Conservation (phyloP, 2,797 vertebrate species). For the Neostethus bicornis region DNA sequence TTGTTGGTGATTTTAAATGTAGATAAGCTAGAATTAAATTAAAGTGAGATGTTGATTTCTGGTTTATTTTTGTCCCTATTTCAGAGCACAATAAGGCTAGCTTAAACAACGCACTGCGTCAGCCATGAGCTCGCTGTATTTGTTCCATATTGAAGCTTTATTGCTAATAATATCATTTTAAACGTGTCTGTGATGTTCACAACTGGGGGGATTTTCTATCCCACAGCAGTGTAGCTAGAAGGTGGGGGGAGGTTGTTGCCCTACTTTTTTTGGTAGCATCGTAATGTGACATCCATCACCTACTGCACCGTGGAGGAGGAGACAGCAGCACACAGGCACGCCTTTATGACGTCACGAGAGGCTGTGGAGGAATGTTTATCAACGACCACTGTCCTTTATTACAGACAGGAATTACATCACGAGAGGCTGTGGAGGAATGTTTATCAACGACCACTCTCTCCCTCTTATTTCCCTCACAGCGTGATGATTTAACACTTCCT, state of each 20-base stretch:
- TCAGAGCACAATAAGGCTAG: constrained; percentile 27
- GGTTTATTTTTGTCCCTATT: constrained; percentile 33
- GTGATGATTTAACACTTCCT: constrained; percentile 10
- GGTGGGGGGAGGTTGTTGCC: constrained; percentile 66
- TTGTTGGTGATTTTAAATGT: constrained; percentile 27
- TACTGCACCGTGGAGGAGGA: constrained; percentile 50
- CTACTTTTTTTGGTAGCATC: constrained; percentile 77
- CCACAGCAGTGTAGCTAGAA: constrained; percentile 56
- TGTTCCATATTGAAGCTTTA: constrained; percentile 19
- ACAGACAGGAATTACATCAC: constrained; percentile 22
- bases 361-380: constrained; percentile 63
- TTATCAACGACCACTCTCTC: constrained; percentile 20
- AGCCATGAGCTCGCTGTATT: constrained; percentile 34
- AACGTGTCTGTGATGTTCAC: constrained; percentile 27
- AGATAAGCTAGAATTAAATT: constrained; percentile 27
- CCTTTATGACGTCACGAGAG: constrained; percentile 30
- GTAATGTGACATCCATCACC: constrained; percentile 79
- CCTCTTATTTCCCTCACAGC: constrained; percentile 1
- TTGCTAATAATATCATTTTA: constrained; percentile 20
- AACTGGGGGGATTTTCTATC: constrained; percentile 52
- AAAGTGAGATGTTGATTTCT: constrained; percentile 38
- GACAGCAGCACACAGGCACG: constrained; percentile 28
- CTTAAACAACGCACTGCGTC: constrained; percentile 72
- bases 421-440: constrained; percentile 63
- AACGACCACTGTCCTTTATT: no score